A percentile compares a stretch with the other conserved stretches of the same genome.
These are phyloP conservation scores for Anoplolepis gracilipes DNA, from an alignment of 1,140 invertebrate genomes.

Conservation along the genomic window DNA sequence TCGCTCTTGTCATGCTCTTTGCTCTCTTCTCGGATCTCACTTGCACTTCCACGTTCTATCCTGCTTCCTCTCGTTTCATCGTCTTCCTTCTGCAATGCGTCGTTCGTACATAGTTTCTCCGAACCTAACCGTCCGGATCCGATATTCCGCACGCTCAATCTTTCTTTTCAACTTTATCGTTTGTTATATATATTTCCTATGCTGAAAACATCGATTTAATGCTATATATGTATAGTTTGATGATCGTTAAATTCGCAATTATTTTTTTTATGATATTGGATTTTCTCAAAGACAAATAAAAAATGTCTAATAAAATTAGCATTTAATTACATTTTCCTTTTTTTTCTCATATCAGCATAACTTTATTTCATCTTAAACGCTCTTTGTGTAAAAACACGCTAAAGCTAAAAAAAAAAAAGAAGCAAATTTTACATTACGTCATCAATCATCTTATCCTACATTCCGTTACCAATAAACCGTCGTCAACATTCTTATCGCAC, in stretches of 20 bases:
- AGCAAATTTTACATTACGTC: constrained; percentile 16
- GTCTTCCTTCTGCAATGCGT: constrained; percentile 23
- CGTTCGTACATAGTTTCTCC: constrained; percentile 21
- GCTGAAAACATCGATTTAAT: constrained; percentile 2
- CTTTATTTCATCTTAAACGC: neutral
- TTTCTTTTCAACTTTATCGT: neutral
- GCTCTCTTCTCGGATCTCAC: constrained; percentile 63
- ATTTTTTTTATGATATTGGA: neutral
- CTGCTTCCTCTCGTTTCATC: constrained; percentile 9
- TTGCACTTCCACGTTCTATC: neutral
- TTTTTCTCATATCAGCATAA: neutral
- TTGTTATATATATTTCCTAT: neutral
- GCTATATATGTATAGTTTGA: neutral
- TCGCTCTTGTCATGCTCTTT: constrained; percentile 80
- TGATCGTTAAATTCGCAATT: neutral
- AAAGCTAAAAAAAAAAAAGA: neutral
- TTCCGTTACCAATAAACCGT: constrained; percentile 20
- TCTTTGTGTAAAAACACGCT: neutral
- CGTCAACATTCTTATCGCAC: constrained; percentile 35
- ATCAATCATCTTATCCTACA: constrained; percentile 22
- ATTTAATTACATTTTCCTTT: neutral
- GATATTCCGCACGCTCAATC: neutral
- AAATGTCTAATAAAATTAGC: neutral
- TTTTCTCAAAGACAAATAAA: neutral
- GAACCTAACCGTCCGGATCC: neutral